Base-by-base conservation (phyloP, 2,113 vertebrate genomes). In the Larimichthys crocea region DNA sequence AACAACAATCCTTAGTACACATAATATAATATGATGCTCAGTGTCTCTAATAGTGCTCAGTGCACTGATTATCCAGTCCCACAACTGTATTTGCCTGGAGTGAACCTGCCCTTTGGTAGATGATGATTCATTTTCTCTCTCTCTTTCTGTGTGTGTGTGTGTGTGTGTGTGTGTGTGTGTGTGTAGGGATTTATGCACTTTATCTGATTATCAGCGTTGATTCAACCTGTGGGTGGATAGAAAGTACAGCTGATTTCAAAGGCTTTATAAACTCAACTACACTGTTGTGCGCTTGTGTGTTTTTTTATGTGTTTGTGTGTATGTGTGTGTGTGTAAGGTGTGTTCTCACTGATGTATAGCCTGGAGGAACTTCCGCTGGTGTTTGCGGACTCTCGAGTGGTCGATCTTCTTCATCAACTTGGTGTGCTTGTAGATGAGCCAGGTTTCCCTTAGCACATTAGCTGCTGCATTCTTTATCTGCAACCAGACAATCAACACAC, bases 351-450 rank as follows among this genome's bases (percentile, higher is more conserved):
- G 98, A 92, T 99, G 98, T 86, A 99, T 99, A 64, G 98, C 98
- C 92, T 99, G 98, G 24, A 99, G 96, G 88, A 99, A 99, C 85
- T 99, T 99, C 85, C 98, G 94, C 95, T 99, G 98, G 88, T 99
- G 98, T 73, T 98, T 99, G 92, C 98, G 95, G 85, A 99, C 98
- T 84, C 97, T 97, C 79, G 97, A 97, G 0, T 99, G 98, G 94
- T 99, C 98, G 0, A 99, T 98, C 95, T 98, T 99, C 95, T 98
- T 99, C 75, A 96, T 94, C 92, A 99, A 93, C 90, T 99, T 99
- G 59, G 98, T 99, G 95, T 99, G 97, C 91, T 99, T 99, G 83
- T 99, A 99, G 95, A 99, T 99, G 10, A 99, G 96, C 98, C 98
- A 99, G 0, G 98, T 99, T 87, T 99, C 98, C 82, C 98, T 94